Evolutionary conservation across 37 sponge, comb jelly and placozoan species (phyloP), one percentile per base, ranked within the genome.

Genomic region (Geodia barretti): DNA sequence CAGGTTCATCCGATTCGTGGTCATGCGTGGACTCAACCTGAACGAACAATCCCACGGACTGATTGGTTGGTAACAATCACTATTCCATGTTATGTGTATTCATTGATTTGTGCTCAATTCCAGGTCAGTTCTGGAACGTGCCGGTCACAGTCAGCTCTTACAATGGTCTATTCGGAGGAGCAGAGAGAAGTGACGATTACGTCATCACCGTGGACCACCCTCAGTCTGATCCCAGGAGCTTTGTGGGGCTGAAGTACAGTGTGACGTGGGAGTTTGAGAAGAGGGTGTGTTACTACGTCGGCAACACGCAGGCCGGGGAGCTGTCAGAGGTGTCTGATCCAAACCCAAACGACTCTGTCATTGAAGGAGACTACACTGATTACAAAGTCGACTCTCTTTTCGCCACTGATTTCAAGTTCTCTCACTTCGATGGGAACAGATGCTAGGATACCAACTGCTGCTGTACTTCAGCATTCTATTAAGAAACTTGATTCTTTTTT

Each of bases 101-200:
- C 17, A 58, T 20, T 11, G 17, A 33, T 31, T 39, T 37, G 29
- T 37, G 11, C 30, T 14, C 25, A 11, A 31, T 42, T 41, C 4
- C 73, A 92, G 93, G 89, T 72, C 93, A 92, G 70, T 92, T 92
- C 85, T 92, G 89, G 89, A 92, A 92, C 42, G 58, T 88, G 4
- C 86, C 82, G 1, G 76, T 92, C 9, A 32, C 24, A 35, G 83
- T 87, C 7, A 30, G 39, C 14, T 34, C 29, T 23, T 88, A 67
- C 72, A 64, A 40, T 2, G 59, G 38, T 11, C 62, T 60, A 58
- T 19, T 58, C 19, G 17, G 60, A 19, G 60, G 19, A 20, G 60
- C n/a, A 19, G 60, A 58, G 11, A 19, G 60, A 11, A 20, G 17
- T 58, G 60, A 58, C 60, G 11, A 58, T 19, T 78, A 79, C 60